A percentile compares a stretch with the other conserved stretches of the same genome.
phyloP scores from a whole-genome alignment of 2,888 invertebrate species.

The Octodonta nipae region DNA sequence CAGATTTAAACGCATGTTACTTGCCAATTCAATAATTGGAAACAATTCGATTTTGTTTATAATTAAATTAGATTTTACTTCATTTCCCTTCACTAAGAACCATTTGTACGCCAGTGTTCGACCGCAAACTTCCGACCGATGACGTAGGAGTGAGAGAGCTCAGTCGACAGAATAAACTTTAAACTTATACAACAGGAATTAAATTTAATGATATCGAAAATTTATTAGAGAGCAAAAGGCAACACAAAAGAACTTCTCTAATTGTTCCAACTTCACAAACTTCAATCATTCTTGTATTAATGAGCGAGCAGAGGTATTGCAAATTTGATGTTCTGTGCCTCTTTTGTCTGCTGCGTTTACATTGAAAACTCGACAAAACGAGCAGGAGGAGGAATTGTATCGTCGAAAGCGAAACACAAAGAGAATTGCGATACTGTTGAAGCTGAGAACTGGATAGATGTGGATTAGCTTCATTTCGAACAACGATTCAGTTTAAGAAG shows the following conservation, averaged over 20 bases:
- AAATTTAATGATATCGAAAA: conserved; percentile 28
- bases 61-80: too few species aligned
- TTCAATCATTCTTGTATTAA: conserved; percentile 15
- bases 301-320: conserved; percentile 12
- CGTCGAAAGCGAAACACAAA: neutral
- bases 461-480: conserved; percentile 1
- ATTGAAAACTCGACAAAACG: neutral
- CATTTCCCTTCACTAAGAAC: too few species aligned
- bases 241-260: conserved; percentile 20
- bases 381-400: neutral
- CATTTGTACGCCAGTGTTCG: too few species aligned
- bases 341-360: conserved; percentile 1
- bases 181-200: conserved; percentile 28
- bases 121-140: too few species aligned
- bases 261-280: conserved; percentile 17
- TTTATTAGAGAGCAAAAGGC: conserved; percentile 24
- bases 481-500: too few species aligned
- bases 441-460: neutral
- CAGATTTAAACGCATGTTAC: too few species aligned
- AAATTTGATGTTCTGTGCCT: conserved; percentile 2
- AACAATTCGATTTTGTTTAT: too few species aligned
- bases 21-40: too few species aligned
- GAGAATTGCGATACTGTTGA: conserved; percentile 1
- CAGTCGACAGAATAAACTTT: conserved; percentile 23
- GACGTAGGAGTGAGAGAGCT: too few species aligned